Evolutionary conservation across 2,797 vertebrate species (phyloP), one percentile per base, ranked within the genome.

Genomic region (Enteromius afrohamiltoni): DNA sequence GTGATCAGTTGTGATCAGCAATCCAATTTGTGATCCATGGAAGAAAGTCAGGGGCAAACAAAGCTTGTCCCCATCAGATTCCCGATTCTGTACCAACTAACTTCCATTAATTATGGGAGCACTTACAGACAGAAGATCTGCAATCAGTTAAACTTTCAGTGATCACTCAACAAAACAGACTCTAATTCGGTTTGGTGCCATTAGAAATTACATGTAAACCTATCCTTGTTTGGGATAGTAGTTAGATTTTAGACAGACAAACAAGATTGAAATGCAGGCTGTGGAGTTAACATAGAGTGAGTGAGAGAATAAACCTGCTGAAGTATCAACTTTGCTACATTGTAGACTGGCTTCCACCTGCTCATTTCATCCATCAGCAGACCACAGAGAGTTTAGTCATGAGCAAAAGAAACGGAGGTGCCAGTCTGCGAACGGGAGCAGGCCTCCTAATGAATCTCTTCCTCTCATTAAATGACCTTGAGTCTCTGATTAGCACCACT

Each of bases 381-480:
- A 77, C 47, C 79, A 79, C 60, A 77, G 64, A 73, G 75, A 82
- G 83, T 86, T 87, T 80, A 81, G 80, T 78, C 83, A 77, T 45
- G 65, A 76, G 80, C 77, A 71, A 79, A 86, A 85, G 68, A 86
- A 84, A 37, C 64, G 67, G 80, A 84, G 69, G 76, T 84, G 75
- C 31, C 40, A 7, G 68, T 23, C 26, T 81, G 47, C 17, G 77
- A 76, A 45, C 13, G 40, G 77, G 55, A 65, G 40, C 29, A 80
- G 64, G 55, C 58, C 85, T 84, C 47, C 80, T 88, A 88, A 87
- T 89, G 83, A 89, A 87, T 87, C 86, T 82, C 49, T 87, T 83
- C 87, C 85, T 83, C 85, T 91, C 65, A 64, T 86, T 79, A 84
- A 73, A 87, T 82, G 82, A 86, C 62, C 69, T 80, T 77, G 62